Conservation (phyloP, 92 coral and sea anemone genomes). For the Muricea muricata region DNA sequence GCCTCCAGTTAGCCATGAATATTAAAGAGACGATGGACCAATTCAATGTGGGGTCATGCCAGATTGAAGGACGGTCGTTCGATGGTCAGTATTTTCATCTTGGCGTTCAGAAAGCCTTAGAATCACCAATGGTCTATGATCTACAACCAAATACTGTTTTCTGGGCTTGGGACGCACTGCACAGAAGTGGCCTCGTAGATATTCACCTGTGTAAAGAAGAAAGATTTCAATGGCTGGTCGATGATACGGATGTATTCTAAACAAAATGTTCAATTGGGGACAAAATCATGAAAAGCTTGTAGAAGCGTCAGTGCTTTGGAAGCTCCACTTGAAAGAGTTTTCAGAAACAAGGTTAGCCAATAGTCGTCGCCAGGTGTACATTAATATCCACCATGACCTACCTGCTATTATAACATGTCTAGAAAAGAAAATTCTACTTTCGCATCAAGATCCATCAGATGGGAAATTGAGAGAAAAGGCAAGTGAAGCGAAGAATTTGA, state of each 20-base stretch:
- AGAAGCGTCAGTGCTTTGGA: constrained; percentile 20
- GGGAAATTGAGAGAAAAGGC: constrained; percentile 33
- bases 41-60: constrained; percentile 12
- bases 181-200: constrained; percentile 4
- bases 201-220: constrained; percentile 25
- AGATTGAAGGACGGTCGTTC: constrained; percentile 29
- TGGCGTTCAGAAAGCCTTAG: constrained; percentile 17
- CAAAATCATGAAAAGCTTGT: constrained; percentile 15
- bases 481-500: constrained; percentile 16
- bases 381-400: constrained; percentile 18
- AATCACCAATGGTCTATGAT: constrained; percentile 5
- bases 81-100: constrained; percentile 31
- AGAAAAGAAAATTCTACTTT: constrained; percentile 12
- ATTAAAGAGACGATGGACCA: not conserved
- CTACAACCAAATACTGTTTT: constrained; percentile 11
- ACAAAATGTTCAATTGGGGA: constrained; percentile 27
- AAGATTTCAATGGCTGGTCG: constrained; percentile 3
- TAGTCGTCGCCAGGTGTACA: constrained; percentile 29
- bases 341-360: constrained; percentile 34
- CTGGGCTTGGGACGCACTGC: constrained; percentile 24
- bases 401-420: constrained; percentile 25
- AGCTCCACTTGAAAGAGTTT: constrained; percentile 21
- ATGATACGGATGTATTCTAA: constrained; percentile 1
- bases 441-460: constrained; percentile 9
- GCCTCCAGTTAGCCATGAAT: constrained; percentile 9